Base-by-base conservation (phyloP, 2,113 vertebrate genomes). In the Felis chaus region DNA sequence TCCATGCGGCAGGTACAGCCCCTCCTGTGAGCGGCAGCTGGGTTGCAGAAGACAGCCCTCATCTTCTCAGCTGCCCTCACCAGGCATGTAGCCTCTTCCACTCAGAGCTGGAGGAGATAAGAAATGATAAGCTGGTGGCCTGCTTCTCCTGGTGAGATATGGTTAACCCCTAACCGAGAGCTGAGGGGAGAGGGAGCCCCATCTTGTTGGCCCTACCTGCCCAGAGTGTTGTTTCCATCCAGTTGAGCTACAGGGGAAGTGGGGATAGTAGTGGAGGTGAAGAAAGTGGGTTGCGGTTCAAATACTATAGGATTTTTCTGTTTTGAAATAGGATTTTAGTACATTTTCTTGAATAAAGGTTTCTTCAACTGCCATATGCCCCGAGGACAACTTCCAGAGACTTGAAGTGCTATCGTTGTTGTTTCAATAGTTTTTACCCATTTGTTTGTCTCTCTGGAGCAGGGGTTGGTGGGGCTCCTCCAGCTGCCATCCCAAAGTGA, bases 261-360 rank as follows among this genome's bases (percentile, higher is more conserved):
- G 7, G 23, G 9, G 6, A 5, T 3, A 0, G 6, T 11, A 25
- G 1, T 14, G 6, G 66, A 0, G 31, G 71, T 74, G 16, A 9
- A 29, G 39, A 11, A 33, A 69, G 53, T 9, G 10, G 18, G 3
- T 7, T 41, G 19, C 31, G 6, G 45, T 48, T 91, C 69, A 53
- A n/a, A 80, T 68, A 14, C 13, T 55, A 55, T 3, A 82, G 45
- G 83, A 91, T 79, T 13, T 39, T 31, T 81, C 39, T 88, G 36
- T 92, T 41, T 90, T 93, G 27, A 71, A 84, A 61, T 66, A 69
- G 82, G 74, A 23, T 89, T 63, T 76, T 81, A 19, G 4, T 31
- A 89, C 5, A 25, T 89, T 92, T 95, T 96, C 39, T 89, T 86
- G 41, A 74, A 81, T 39, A 73, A 83, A 45, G 7, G 0, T 80